Evolutionary conservation across 2,888 invertebrate genomes (phyloP), one percentile per base, ranked within the genome.

Genomic region (Drosophila mimica): DNA sequence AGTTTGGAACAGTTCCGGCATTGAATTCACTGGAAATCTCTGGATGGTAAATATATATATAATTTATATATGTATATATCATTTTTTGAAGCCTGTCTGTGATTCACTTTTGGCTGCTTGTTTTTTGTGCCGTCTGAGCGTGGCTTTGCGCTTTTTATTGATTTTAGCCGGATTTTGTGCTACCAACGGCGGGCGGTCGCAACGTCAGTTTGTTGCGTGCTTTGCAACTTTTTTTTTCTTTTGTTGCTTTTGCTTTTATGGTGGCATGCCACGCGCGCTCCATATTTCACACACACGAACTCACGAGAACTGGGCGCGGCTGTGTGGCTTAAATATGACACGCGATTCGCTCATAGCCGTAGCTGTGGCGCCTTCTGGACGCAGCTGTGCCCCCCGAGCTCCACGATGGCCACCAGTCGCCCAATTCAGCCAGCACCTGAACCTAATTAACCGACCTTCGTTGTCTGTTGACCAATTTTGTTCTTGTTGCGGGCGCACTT

Each of bases 131-230:
- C 40, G 74, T 82, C 80, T 80, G 84, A 82, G 70, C 69, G 57
- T 61, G 76, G 82, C 79, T 85, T 79, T 82, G 71, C 74, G 71
- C 48, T 71, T 77, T 74, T 82, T 87, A 87, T 87, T 87, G 87
- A 87, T 87, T 87, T 87, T 84, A 74, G 87, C 81, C 85, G 85
- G 79, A 89, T 87, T 83, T 86, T 63, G 73, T 51, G 71, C 75
- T 68, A 70, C 78, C 57, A 67, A 62, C 74, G 64, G 75, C 59
- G 60, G 76, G 59, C 59, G 62, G 61, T 63, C 60, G 46, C 58
- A 64, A 31, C 53, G 74, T 64, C 56, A 62, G 49, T 43, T 69
- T 40, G 54, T 66, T 63, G 79, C 67, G 40, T 52, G 28, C 36
- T 17, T 59, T 49, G 33, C 11, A 20, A n/a, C 7, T 63, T 53